phyloP scores from a whole-genome alignment of 2,888 invertebrate species.

The Idaea biselata region DNA sequence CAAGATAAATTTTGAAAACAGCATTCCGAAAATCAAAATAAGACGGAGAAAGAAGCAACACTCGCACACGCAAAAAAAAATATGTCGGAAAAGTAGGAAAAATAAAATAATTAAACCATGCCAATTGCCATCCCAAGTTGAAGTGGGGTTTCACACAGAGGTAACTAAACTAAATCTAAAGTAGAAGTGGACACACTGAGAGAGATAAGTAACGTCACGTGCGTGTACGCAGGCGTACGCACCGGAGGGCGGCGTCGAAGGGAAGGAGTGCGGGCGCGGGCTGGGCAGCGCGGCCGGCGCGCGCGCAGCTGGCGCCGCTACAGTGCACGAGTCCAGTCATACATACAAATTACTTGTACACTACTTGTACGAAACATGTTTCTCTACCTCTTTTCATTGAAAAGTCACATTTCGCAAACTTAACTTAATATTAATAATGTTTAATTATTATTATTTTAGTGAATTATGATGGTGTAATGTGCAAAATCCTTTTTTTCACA shows the following conservation, averaged over 20 bases:
- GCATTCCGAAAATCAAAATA: neutral
- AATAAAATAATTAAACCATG: neutral
- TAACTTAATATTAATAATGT: no score
- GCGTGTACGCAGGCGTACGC: conserved; percentile 47
- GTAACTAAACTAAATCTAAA: conserved; percentile 2
- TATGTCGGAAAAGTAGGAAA: neutral
- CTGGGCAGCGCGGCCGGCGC: conserved; percentile 42
- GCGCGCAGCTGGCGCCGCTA: conserved; percentile 21
- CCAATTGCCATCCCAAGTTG: neutral
- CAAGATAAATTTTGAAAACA: neutral
- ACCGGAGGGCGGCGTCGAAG: conserved; percentile 83
- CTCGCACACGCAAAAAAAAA: neutral
- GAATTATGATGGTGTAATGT: no score
- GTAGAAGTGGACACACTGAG: conserved; percentile 21
- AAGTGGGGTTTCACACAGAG: conserved; percentile 7
- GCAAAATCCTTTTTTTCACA: no score
- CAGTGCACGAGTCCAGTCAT: neutral
- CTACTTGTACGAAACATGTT: neutral
- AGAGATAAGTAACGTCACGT: conserved; percentile 13
- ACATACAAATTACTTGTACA: neutral
- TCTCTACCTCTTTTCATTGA: neutral
- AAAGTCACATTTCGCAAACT: no score
- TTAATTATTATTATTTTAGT: no score
- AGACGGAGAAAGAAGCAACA: neutral
- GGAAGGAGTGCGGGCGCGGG: conserved; percentile 72